Percentiles rank a stretch among this genome's conserved stretches.
Evolutionary conservation across 1,140 invertebrate species (phyloP).

Genomic region (Cydia amplana): DNA sequence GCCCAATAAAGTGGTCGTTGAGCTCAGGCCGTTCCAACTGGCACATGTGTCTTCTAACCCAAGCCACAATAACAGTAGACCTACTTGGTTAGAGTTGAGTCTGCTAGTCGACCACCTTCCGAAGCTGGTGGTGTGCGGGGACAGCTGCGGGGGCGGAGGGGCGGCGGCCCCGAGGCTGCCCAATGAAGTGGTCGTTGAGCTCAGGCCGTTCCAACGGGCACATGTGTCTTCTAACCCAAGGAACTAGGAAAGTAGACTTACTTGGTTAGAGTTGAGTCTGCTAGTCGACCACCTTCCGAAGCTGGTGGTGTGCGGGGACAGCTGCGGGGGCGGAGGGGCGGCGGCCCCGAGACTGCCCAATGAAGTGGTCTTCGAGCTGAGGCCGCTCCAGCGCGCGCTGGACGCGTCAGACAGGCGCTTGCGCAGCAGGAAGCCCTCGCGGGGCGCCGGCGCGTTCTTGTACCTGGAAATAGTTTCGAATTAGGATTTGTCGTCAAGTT

Average conservation of each 20-base stretch:
- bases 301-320: conserved; percentile 72
- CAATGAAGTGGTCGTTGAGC: conserved; percentile 88
- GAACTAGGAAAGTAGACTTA: background rate
- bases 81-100: conserved; percentile 83
- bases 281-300: conserved; percentile 93
- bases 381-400: conserved; percentile 84
- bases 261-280: conserved; percentile 85
- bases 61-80: background rate
- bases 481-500: background rate
- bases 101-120: conserved; percentile 92
- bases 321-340: conserved; percentile 73
- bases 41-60: too few relatives aligned
- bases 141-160: conserved; percentile 75
- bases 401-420: conserved; percentile 86
- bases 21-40: conserved; percentile 86
- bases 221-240: background rate
- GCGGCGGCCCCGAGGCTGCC: conserved; percentile 82
- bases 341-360: conserved; percentile 83
- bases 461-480: conserved; percentile 76
- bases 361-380: conserved; percentile 89
- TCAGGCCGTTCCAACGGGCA: conserved; percentile 84
- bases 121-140: conserved; percentile 79
- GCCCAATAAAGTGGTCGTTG: conserved; percentile 88
- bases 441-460: conserved; percentile 88
- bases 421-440: conserved; percentile 83